Evolutionary conservation across 1,140 invertebrate genomes (phyloP).

Genomic region (Lordiphosa stackelbergi): DNA sequence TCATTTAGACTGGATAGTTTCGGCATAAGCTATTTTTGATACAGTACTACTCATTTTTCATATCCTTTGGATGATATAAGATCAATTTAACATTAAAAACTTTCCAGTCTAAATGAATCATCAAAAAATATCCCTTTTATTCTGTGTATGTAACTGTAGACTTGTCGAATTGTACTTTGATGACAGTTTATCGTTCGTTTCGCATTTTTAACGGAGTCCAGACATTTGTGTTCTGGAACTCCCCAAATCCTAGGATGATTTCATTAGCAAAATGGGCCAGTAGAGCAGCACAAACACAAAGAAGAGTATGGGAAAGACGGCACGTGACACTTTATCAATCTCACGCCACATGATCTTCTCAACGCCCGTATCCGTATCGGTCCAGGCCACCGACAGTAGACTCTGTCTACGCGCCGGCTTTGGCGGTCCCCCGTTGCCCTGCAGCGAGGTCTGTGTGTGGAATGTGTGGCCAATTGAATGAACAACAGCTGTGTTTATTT

Average conservation of each 20-base stretch:
- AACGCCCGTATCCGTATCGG: constrained; percentile 81
- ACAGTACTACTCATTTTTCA: too few relatives aligned
- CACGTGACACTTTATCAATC: constrained; percentile 83
- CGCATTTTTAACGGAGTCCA: constrained; percentile 69
- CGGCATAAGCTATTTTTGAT: too few relatives aligned
- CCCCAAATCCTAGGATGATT: constrained; percentile 79
- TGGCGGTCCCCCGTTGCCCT: constrained; percentile 74
- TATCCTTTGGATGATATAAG: too few relatives aligned
- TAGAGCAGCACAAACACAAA: constrained; percentile 85
- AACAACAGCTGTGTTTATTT: constrained; percentile 41
- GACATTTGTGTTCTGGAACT: constrained; percentile 70
- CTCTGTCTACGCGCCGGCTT: constrained; percentile 72
- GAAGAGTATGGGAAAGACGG: constrained; percentile 86
- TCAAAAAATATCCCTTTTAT: too few relatives aligned
- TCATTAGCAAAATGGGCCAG: constrained; percentile 85
- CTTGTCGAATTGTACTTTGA: constrained; percentile 39
- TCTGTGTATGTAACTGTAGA: constrained; percentile 30
- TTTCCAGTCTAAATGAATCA: too few relatives aligned
- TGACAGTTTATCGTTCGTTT: constrained; percentile 4
- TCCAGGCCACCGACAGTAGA: constrained; percentile 79
- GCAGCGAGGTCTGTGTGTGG: constrained; percentile 61
- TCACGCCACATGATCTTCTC: constrained; percentile 83
- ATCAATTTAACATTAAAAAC: too few relatives aligned
- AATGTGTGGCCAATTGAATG: not conserved
- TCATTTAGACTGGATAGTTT: too few relatives aligned